Evolutionary conservation across 1,140 invertebrate genomes (phyloP), one percentile per base, ranked within the genome.

Genomic region (Mercenaria mercenaria): DNA sequence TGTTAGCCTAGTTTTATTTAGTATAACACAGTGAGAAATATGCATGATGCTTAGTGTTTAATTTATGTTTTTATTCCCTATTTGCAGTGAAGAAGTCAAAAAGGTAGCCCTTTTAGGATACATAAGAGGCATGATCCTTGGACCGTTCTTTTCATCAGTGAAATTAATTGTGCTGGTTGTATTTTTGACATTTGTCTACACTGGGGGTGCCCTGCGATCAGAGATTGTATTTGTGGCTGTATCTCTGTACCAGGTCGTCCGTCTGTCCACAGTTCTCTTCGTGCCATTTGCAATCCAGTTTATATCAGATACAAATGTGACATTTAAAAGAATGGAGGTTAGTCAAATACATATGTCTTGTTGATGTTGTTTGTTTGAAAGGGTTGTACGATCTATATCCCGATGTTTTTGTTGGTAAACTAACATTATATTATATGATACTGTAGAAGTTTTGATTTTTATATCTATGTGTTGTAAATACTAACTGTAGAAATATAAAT

Each of bases 241-340:
- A 13, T 80, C 92, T 2, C 80, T 95, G 50, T 93, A 93, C 88
- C 88, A 93, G 59, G 92, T 91, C 11, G 85, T 94, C 11, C 84
- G 94, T 18, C 74, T 95, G 32, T 88, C 92, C 34, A 91, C 92
- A 4, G 94, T 92, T 10, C 87, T 95, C 26, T 94, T 93, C 64
- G 91, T 95, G 39, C 92, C 94, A 39, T 90, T 94, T 74, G 94
- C 92, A 47, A 89, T 95, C 59, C 93, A 94, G 91, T 92, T 95
- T 88, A 91, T 90, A 0, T 90, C 95, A 47, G 96, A 96, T 88
- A 93, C 92, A 1, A 91, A 90, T 10, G 93, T 96, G 64, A 95
- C 96, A 6, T 91, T 95, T 74, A 89, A 89, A 72, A 93, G 96
- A 81, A 50, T 96, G 39, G 92, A 96, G 94, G 96, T 96, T 92